Evolutionary conservation across 2,888 invertebrate genomes (phyloP).

Genomic region (Aphodius granarius): DNA sequence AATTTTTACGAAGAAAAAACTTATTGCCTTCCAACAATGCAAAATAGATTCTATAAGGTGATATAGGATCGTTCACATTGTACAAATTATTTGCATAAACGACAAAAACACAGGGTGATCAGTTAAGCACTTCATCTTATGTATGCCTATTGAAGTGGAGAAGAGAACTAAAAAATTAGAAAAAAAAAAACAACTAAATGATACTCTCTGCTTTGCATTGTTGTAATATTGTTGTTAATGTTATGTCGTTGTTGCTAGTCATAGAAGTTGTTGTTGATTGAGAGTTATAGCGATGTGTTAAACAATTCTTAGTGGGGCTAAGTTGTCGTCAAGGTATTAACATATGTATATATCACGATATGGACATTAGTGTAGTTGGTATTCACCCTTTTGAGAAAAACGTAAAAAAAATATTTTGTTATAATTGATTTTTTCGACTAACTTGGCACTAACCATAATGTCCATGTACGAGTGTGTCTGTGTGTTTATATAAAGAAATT

Average conservation of each 20-base stretch:
- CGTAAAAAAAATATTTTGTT: background rate
- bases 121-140: background rate
- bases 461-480: background rate
- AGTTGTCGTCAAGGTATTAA: background rate
- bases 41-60: constrained; percentile 40
- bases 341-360: background rate
- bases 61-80: constrained; percentile 16
- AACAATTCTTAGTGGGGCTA: background rate
- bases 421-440: background rate
- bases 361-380: background rate
- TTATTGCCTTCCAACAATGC: constrained; percentile 50
- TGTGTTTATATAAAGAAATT: constrained; percentile 1
- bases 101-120: constrained; percentile 14
- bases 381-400: background rate
- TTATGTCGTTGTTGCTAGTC: constrained; percentile 54
- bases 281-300: constrained; percentile 1
- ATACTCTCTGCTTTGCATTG: constrained; percentile 50
- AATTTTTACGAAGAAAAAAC: constrained; percentile 21
- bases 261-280: constrained; percentile 52
- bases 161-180: background rate
- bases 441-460: background rate
- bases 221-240: constrained; percentile 52
- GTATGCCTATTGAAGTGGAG: background rate
- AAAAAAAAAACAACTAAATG: constrained; percentile 9
- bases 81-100: constrained; percentile 5